phyloP scores from a whole-genome alignment of 2,888 invertebrate species.

The Ecdyonurus torrentis region DNA sequence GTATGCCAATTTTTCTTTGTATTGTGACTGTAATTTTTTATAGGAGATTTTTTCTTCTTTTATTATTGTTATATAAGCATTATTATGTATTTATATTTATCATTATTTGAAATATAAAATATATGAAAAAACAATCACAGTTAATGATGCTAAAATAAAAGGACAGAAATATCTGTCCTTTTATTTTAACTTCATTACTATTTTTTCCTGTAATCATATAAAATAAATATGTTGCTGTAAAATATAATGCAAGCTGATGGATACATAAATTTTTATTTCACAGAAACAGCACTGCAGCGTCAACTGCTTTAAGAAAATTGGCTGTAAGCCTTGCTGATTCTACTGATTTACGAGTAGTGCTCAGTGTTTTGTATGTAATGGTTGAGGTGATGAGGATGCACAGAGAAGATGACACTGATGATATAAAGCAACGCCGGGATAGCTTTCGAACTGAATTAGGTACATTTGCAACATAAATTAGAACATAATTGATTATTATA shows the following conservation, averaged over 20 bases:
- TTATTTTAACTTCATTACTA: too few relatives aligned
- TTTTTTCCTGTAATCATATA: too few relatives aligned
- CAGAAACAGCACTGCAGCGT: slow-evolving; percentile 50
- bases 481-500: background rate
- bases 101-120: too few relatives aligned
- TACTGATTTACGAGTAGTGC: slow-evolving; percentile 73
- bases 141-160: too few relatives aligned
- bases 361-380: slow-evolving; percentile 87
- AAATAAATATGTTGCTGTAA: too few relatives aligned
- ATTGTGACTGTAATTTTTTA: too few relatives aligned
- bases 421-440: slow-evolving; percentile 26
- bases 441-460: slow-evolving; percentile 41
- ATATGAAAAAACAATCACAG: too few relatives aligned
- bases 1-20: slow-evolving; percentile 33
- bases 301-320: slow-evolving; percentile 54
- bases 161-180: too few relatives aligned
- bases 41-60: too few relatives aligned
- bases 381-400: slow-evolving; percentile 83
- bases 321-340: slow-evolving; percentile 81
- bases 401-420: slow-evolving; percentile 11
- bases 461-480: slow-evolving; percentile 17
- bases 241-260: slow-evolving; percentile 1
- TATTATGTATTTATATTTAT: too few relatives aligned
- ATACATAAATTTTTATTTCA: slow-evolving; percentile 7
- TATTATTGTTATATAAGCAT: too few relatives aligned